These are phyloP conservation scores for Synanthedon tipuliformis DNA, from an alignment of 2,888 invertebrate species.

Conservation along the genomic window DNA sequence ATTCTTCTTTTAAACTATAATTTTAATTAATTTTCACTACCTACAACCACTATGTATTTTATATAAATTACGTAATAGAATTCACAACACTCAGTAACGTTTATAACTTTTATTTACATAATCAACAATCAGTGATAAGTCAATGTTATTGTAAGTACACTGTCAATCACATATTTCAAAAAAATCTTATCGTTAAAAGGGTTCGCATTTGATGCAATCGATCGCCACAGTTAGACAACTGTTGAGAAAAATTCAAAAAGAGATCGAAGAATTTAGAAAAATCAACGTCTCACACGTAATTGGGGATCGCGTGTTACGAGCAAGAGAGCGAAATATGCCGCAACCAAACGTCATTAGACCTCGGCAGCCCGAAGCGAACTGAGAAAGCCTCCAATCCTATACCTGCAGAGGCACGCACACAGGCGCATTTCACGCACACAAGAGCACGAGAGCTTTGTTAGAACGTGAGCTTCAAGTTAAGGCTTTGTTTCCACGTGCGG, in stretches of 20 bases:
- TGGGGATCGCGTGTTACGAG: not conserved
- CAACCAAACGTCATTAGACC: constrained; percentile 17
- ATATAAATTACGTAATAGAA: not conserved
- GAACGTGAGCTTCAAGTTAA: constrained; percentile 44
- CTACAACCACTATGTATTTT: not conserved
- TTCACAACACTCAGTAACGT: not conserved
- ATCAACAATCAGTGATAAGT: not conserved
- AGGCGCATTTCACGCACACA: constrained; percentile 37
- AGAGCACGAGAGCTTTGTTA: constrained; percentile 16
- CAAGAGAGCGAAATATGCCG: constrained; percentile 2
- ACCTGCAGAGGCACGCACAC: constrained; percentile 66
- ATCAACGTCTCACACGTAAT: not conserved
- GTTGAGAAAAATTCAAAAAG: not conserved
- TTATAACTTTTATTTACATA: not conserved
- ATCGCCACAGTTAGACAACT: not conserved
- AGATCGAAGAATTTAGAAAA: not conserved
- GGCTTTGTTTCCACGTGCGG: constrained; percentile 43
- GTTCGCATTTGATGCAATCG: not conserved
- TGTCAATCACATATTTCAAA: not conserved
- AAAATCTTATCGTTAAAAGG: not conserved
- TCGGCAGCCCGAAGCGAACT: constrained; percentile 51
- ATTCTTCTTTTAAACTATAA: no score
- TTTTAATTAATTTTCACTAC: no score
- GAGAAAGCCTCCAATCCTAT: constrained; percentile 37
- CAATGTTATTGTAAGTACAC: not conserved